These are phyloP conservation scores for Melanchra persicariae DNA, from an alignment of 2,888 invertebrate species.

Conservation along the genomic window DNA sequence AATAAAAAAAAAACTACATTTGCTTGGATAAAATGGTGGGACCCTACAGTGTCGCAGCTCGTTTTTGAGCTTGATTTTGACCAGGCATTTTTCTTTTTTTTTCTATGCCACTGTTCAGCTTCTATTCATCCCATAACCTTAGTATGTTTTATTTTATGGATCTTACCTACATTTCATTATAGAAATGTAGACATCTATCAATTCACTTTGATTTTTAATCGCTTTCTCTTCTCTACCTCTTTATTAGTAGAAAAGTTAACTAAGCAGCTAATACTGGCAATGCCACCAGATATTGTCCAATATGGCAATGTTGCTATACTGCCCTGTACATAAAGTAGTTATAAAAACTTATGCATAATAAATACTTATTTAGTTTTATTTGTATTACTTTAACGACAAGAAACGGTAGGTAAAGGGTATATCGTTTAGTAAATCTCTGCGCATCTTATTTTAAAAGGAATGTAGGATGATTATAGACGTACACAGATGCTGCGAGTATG, in stretches of 20 bases:
- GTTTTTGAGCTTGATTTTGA: neutral
- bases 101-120: constrained; percentile 16
- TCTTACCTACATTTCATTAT: constrained; percentile 61
- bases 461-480: neutral
- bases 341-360: constrained; percentile 34
- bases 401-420: neutral
- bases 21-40: neutral
- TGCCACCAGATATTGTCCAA: constrained; percentile 19
- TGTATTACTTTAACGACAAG: constrained; percentile 2
- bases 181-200: constrained; percentile 64
- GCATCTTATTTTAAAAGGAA: neutral
- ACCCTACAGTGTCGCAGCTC: neutral
- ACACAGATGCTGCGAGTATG: neutral
- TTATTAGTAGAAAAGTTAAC: constrained; percentile 67
- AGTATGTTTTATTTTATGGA: neutral
- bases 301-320: constrained; percentile 25
- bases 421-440: neutral
- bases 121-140: constrained; percentile 54
- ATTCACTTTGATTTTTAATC: constrained; percentile 52
- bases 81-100: no score
- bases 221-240: constrained; percentile 73
- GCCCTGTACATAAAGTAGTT: constrained; percentile 48
- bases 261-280: constrained; percentile 56
- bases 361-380: constrained; percentile 17
- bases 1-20: neutral